phyloP scores from a whole-genome alignment of 1,140 invertebrate genomes.

The Oncopodura yosiiana region DNA sequence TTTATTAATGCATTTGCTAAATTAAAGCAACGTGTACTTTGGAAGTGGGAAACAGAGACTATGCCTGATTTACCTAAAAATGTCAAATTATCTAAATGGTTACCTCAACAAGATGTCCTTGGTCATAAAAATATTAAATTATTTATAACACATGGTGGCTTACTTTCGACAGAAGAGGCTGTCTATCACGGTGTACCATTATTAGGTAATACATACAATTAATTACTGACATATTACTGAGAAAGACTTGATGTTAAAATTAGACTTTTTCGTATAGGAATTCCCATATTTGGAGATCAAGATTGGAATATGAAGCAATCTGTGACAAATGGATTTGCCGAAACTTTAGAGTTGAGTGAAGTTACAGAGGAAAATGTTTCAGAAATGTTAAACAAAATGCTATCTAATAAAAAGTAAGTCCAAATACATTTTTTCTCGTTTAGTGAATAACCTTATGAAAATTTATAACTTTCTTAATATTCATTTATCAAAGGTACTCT shows the following conservation, averaged over 20 bases:
- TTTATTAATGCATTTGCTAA: constrained; percentile 33
- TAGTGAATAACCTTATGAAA: neutral
- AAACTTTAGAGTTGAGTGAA: constrained; percentile 24
- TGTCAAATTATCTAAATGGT: constrained; percentile 34
- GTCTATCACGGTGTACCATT: constrained; percentile 43
- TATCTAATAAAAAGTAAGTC: constrained; percentile 20
- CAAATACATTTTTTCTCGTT: neutral
- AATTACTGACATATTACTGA: neutral
- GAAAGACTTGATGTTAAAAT: neutral
- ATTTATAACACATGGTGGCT: constrained; percentile 47
- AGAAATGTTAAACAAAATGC: constrained; percentile 36
- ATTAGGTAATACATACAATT: no score
- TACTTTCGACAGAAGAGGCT: constrained; percentile 43
- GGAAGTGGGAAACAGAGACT: constrained; percentile 44
- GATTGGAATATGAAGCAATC: constrained; percentile 37
- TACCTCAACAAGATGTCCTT: constrained; percentile 36
- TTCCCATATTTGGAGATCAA: constrained; percentile 47
- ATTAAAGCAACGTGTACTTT: constrained; percentile 40
- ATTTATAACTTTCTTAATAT: no score
- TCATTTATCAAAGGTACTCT: constrained; percentile 5
- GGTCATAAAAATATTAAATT: constrained; percentile 41
- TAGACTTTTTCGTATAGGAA: constrained; percentile 35
- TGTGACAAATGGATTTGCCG: constrained; percentile 27
- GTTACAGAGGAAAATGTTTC: constrained; percentile 38
- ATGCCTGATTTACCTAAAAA: constrained; percentile 33